These are phyloP conservation scores for Hylomyscus alleni DNA, from an alignment of 2,797 vertebrate species.

Conservation along the genomic window DNA sequence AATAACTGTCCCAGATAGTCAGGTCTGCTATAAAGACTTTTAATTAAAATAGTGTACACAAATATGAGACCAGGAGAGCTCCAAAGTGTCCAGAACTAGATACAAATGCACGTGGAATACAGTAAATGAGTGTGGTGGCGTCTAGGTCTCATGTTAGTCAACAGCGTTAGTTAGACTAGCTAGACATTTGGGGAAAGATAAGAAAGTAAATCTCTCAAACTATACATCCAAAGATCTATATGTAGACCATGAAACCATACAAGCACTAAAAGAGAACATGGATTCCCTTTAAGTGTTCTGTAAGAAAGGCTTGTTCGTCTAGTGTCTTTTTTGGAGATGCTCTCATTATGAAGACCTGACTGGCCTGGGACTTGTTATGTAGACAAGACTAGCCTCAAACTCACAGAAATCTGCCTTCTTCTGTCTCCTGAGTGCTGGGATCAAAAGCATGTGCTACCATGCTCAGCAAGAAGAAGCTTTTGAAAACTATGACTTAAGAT, in stretches of 20 bases:
- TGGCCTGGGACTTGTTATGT: neutral
- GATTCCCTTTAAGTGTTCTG: slow-evolving; percentile 25
- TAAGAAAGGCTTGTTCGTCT: neutral
- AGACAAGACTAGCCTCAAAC: neutral
- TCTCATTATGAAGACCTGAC: neutral
- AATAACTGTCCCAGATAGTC: neutral
- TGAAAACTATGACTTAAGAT: slow-evolving; percentile 55
- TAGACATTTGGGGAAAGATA: slow-evolving; percentile 24
- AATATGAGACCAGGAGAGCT: neutral
- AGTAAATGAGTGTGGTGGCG: neutral
- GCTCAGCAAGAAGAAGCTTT: neutral
- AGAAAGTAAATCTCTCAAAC: neutral
- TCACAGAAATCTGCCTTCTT: neutral
- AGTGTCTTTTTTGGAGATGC: neutral
- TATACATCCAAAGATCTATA: neutral
- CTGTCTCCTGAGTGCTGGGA: neutral
- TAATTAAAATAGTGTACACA: slow-evolving; percentile 35
- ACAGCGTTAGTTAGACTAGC: neutral
- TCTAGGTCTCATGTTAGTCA: neutral
- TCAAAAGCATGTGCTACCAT: neutral
- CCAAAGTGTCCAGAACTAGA: slow-evolving; percentile 5
- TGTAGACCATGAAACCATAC: slow-evolving; percentile 26
- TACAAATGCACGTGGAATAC: neutral
- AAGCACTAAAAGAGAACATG: slow-evolving; percentile 15
- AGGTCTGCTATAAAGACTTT: neutral